phyloP scores from a whole-genome alignment of 2,888 invertebrate genomes.

The Meliscaeva auricollis region DNA sequence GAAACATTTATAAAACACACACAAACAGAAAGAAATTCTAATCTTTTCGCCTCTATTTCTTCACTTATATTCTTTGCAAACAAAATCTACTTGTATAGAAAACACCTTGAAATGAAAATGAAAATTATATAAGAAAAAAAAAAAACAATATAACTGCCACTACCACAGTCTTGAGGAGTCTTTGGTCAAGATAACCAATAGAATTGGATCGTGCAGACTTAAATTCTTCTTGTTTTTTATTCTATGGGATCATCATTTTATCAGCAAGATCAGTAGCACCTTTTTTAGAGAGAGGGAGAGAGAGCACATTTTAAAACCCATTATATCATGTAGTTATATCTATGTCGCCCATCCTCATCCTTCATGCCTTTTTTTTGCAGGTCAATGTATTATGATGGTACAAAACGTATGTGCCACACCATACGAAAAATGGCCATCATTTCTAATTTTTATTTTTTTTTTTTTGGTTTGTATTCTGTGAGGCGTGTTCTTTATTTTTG shows the following conservation, averaged over 20 bases:
- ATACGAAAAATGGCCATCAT: slow-evolving; percentile 37
- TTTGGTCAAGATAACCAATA: slow-evolving; percentile 50
- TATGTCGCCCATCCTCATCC: slow-evolving; percentile 44
- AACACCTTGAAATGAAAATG: slow-evolving; percentile 78
- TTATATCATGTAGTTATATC: slow-evolving; percentile 55
- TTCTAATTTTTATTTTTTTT: slow-evolving; percentile 54
- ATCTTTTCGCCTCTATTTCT: slow-evolving; percentile 34
- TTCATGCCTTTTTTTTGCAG: slow-evolving; percentile 27
- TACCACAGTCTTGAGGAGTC: slow-evolving; percentile 7
- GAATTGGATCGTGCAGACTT: slow-evolving; percentile 29
- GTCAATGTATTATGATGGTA: slow-evolving; percentile 64
- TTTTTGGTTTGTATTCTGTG: slow-evolving; percentile 15
- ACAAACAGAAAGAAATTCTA: not conserved
- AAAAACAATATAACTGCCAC: slow-evolving; percentile 22
- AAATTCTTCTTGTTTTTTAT: slow-evolving; percentile 38
- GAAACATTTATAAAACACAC: slow-evolving; percentile 14
- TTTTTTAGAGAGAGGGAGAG: slow-evolving; percentile 21
- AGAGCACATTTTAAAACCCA: slow-evolving; percentile 29
- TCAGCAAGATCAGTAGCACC: slow-evolving; percentile 37
- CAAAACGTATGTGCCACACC: slow-evolving; percentile 41
- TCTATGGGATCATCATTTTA: slow-evolving; percentile 43
- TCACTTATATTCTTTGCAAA: slow-evolving; percentile 22
- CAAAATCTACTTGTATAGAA: slow-evolving; percentile 33
- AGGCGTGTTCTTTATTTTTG: slow-evolving; percentile 38
- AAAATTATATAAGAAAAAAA: no score